phyloP scores from a whole-genome alignment of 1,140 invertebrate species.

The Lysiphlebus fabarum region DNA sequence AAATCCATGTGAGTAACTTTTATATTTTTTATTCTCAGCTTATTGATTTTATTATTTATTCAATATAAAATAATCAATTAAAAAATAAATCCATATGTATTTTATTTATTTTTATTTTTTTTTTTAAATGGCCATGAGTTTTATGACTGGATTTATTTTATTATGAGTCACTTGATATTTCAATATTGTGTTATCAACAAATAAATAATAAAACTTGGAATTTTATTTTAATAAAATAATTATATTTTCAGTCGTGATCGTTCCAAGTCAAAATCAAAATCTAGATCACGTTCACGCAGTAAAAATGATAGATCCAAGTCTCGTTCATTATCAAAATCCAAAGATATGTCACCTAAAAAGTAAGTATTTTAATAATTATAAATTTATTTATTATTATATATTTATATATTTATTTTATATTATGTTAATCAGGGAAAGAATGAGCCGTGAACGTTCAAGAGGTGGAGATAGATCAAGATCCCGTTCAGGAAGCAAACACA shows the following conservation, averaged over 20 bases:
- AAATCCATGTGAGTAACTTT: constrained; percentile 57
- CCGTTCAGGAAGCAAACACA: constrained; percentile 54
- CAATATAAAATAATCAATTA: too few relatives aligned
- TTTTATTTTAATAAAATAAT: constrained; percentile 35
- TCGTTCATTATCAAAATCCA: constrained; percentile 60
- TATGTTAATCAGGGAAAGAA: constrained; percentile 47
- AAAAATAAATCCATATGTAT: too few relatives aligned
- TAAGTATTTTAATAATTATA: constrained; percentile 41
- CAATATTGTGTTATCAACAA: too few relatives aligned
- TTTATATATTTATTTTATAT: neutral
- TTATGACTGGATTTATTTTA: neutral
- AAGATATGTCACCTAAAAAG: constrained; percentile 57
- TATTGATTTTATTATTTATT: neutral
- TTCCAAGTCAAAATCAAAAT: constrained; percentile 60
- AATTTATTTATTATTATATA: neutral
- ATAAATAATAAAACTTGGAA: constrained; percentile 37
- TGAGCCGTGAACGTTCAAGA: constrained; percentile 51
- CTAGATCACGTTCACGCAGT: constrained; percentile 59
- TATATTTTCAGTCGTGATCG: constrained; percentile 58
- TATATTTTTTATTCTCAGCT: constrained; percentile 16
- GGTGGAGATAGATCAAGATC: constrained; percentile 51
- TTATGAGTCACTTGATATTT: too few relatives aligned
- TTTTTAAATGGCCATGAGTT: too few relatives aligned
- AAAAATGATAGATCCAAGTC: constrained; percentile 60
- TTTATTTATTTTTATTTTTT: too few relatives aligned